Percentiles rank a stretch among this genome's conserved stretches.
phyloP scores from a whole-genome alignment of 1,140 invertebrate species.

The Oncopeltus fasciatus region DNA sequence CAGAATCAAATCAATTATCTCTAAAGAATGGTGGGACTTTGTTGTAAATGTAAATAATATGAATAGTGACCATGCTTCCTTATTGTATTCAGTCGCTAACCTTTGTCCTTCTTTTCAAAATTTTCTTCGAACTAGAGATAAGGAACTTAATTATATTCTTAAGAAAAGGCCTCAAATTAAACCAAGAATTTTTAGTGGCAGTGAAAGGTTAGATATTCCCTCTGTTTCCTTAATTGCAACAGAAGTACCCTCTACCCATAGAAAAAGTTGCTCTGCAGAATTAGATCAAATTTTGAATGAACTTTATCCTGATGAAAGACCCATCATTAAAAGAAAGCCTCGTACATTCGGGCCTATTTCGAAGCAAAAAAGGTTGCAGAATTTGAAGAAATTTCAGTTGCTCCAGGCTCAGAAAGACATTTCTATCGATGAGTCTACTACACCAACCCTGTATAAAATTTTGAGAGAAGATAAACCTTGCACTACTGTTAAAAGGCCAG shows the following conservation, averaged over 20 bases:
- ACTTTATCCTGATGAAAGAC: background rate
- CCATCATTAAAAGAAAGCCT: background rate
- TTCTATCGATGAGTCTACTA: too few relatives aligned
- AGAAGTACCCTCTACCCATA: background rate
- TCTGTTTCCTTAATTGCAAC: background rate
- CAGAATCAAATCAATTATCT: background rate
- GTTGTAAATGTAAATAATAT: background rate
- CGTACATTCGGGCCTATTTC: background rate
- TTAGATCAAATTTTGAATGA: background rate
- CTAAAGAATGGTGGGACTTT: slow-evolving; percentile 2
- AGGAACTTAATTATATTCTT: background rate
- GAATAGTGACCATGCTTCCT: background rate
- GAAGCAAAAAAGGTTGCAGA: background rate
- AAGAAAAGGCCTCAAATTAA: background rate
- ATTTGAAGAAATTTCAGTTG: background rate
- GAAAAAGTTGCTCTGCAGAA: background rate
- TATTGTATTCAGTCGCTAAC: background rate
- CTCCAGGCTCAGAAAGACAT: background rate
- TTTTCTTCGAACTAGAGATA: background rate
- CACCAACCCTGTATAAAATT: too few relatives aligned
- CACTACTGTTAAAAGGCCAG: too few relatives aligned
- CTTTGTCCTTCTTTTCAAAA: background rate
- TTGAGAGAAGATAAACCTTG: too few relatives aligned
- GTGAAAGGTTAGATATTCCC: background rate
- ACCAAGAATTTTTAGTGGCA: background rate